Evolutionary conservation across 2,888 invertebrate genomes (phyloP), one percentile per base, ranked within the genome.

Genomic region (Lithodes maja): DNA sequence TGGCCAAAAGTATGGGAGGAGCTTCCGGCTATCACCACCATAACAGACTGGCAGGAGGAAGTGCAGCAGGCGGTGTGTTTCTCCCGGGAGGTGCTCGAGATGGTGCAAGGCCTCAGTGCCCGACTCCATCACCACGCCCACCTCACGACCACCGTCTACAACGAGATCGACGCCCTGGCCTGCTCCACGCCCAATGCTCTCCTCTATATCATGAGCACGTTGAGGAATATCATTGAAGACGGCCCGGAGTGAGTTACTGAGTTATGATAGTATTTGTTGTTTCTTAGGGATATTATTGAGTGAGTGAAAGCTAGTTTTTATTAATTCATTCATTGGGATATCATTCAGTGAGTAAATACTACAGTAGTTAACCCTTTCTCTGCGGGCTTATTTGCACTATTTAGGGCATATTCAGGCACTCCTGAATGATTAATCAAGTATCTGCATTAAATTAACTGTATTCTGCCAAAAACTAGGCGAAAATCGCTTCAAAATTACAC

Each of bases 1-100:
- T 86, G 82, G 75, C 86, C 86, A 5, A 68, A 77, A 52, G 75
- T 86, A 77, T 86, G 86, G 86, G 86, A 86, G 49, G 50, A 68
- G 61, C 54, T 82, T 2, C 82, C 77, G 52, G 33, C 33, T 17
- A 50, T 49, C 17, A 17, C 2, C 9, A 49, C 12, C 2, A 69
- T 82, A 17, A 68, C 77, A 55, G 82, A 81, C 53, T 86, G 82
- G 81, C 68, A 15, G 12, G 86, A 86, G 1, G 86, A 86, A 49
- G 82, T 82, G 77, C 52, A 53, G 50, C 86, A 86, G 49, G 5
- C 82, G n/a, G 5, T 86, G 12, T 82, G 61, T n/a, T 77, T 86
- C 12, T 7, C 12, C 5, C 54, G 53, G 12, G 61, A 86, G 15
- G 68, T 82, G 12, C 54, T 12, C 52, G 33, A 68, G 49, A 55